phyloP scores from a whole-genome alignment of 2,113 vertebrate genomes.

The Callaeas wilsoni region DNA sequence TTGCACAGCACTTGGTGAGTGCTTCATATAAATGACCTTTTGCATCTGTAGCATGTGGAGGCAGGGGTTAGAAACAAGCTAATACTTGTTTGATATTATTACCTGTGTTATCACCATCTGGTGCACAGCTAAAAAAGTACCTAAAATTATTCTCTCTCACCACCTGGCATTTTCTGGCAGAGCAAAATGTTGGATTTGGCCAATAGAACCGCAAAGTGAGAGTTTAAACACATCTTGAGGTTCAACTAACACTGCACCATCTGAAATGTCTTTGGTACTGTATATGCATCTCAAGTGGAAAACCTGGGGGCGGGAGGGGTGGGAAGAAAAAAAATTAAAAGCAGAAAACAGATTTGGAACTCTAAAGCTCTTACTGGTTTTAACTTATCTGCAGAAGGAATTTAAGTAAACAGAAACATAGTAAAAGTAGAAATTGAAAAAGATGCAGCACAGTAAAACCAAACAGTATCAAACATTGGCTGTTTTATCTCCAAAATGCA shows the following conservation, averaged over 20 bases:
- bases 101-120: constrained; percentile 10
- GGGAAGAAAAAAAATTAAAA: neutral
- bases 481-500: constrained; percentile 1
- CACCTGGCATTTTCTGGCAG: constrained; percentile 33
- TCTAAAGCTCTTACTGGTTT: neutral
- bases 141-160: neutral
- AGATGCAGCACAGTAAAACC: neutral
- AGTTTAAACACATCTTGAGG: neutral
- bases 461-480: neutral
- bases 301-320: accelerated
- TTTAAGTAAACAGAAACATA: neutral
- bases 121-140: constrained; percentile 7
- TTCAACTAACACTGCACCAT: neutral
- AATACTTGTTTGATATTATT: constrained; percentile 21
- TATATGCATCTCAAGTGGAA: neutral
- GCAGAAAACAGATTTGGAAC: neutral
- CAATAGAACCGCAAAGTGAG: neutral
- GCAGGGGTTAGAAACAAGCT: neutral
- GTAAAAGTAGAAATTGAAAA: neutral
- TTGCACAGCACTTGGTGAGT: neutral
- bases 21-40: neutral
- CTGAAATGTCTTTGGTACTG: neutral
- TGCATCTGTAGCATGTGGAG: neutral
- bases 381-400: neutral
- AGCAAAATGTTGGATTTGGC: neutral